phyloP scores from a whole-genome alignment of 1,140 invertebrate species.

The Ceratoteleas bidentatus region DNA sequence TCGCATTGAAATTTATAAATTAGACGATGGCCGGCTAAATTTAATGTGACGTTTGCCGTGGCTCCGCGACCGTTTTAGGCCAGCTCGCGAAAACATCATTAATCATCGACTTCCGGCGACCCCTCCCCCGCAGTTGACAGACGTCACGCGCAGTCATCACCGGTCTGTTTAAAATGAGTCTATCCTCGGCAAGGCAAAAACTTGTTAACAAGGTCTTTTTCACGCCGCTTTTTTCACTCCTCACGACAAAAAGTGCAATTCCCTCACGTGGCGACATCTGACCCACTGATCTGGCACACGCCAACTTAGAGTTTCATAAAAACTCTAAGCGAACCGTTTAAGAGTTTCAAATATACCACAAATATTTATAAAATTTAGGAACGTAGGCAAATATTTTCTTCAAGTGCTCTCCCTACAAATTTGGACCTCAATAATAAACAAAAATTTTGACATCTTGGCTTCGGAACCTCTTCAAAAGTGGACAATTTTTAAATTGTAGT shows the following conservation, averaged over 20 bases:
- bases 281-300: not conserved
- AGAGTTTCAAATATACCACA: no score
- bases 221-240: constrained; percentile 10
- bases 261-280: constrained; percentile 37
- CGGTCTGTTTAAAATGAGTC: constrained; percentile 47
- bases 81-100: constrained; percentile 62
- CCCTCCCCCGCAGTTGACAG: constrained; percentile 59
- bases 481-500: no score
- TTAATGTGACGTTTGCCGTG: constrained; percentile 56
- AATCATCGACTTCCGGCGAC: constrained; percentile 49
- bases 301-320: not conserved
- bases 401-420: no score
- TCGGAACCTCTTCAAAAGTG: no score
- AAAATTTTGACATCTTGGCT: no score
- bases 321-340: no score
- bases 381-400: no score
- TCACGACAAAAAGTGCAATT: constrained; percentile 24
- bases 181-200: constrained; percentile 53
- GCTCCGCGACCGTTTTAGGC: constrained; percentile 52
- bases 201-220: constrained; percentile 66
- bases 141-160: constrained; percentile 65
- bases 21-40: constrained; percentile 48
- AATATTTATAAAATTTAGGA: no score
- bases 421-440: no score
- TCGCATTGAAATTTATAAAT: constrained; percentile 41